Evolutionary conservation across 1,140 invertebrate genomes (phyloP).

Genomic region (Drosophila erecta): DNA sequence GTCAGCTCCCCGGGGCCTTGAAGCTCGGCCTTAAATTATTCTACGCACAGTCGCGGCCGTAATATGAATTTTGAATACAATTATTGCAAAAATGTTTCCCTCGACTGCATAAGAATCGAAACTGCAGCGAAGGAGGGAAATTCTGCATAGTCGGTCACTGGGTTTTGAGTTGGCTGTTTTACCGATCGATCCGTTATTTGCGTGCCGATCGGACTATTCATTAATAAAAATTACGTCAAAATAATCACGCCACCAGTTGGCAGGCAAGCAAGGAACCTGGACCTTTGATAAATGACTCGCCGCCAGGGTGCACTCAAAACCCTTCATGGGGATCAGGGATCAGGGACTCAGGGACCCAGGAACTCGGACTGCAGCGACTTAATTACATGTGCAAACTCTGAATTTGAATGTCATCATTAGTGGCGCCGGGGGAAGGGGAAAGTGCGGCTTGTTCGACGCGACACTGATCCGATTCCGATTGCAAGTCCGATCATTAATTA

Average conservation of each 20-base stretch:
- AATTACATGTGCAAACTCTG: slow-evolving; percentile 66
- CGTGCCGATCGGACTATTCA: slow-evolving; percentile 38
- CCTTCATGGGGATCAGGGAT: slow-evolving; percentile 34
- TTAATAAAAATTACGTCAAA: slow-evolving; percentile 79
- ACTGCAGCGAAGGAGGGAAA: slow-evolving; percentile 31
- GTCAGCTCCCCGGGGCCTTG: slow-evolving; percentile 58
- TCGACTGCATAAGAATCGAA: background rate
- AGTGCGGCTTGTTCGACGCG: slow-evolving; percentile 29
- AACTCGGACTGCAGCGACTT: slow-evolving; percentile 45
- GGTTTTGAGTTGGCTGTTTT: slow-evolving; percentile 25
- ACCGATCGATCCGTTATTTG: slow-evolving; percentile 26
- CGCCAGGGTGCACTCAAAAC: slow-evolving; percentile 58
- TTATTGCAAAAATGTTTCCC: slow-evolving; percentile 71
- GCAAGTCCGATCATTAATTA: slow-evolving; percentile 71
- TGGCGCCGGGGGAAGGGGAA: slow-evolving; percentile 28
- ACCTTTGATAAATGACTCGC: slow-evolving; percentile 62
- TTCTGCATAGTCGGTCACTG: slow-evolving; percentile 69
- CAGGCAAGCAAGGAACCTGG: background rate
- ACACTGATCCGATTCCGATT: slow-evolving; percentile 70
- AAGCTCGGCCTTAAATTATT: slow-evolving; percentile 65
- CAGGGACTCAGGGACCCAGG: background rate
- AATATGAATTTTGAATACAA: slow-evolving; percentile 81
- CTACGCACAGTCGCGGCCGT: slow-evolving; percentile 65
- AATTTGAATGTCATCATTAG: slow-evolving; percentile 80
- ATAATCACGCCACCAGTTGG: slow-evolving; percentile 70